Base-by-base conservation (phyloP, 1,140 invertebrate species). In the Pachyrhynchus sulphureomaculatus region DNA sequence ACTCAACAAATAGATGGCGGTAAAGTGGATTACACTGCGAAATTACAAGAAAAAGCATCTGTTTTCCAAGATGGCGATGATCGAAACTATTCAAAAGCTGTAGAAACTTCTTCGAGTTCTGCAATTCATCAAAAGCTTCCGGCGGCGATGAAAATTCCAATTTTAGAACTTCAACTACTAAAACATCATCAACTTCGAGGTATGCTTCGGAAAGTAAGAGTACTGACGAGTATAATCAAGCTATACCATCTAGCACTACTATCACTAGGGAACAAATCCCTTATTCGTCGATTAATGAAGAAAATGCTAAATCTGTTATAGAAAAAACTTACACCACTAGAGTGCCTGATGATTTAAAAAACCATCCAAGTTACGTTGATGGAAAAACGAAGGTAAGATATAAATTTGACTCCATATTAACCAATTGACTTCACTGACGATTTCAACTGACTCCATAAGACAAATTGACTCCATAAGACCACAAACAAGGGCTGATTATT, bases 61-160 rank as follows among this genome's bases (percentile, higher is more conserved):
- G 77, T 80, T 37, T 84, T 80, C 20, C 80, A 82, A 61, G 81
- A 86, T 72, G 82, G 83, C 32, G 84, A 86, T 49, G 84, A 83
- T 49, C 81, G 82, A 68, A 83, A 81, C 68, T 86, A 80, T 62
- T 75, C 81, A n/a, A 82, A 81, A 69, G 77, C 82, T 23, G 78
- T 82, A 21, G 81, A 83, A 47, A 78, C 79, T 39, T 75, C 77
- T 55, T 81, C 82, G 3, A 81, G 80, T 62, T 83, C 82, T 9
- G 78, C 83, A 17, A 77, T 84, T 4, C 79, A 80, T 57, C 84
- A 87, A 70, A 84, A 68, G 80, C 84, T n/a, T 75, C 80, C 17
- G 80, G 80, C 33, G 79, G 82, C 4, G 81, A 81, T 54, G 79
- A 84, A 53, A 80, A 79, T 26, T 75, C 73, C 1, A 74, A 75